Evolutionary conservation across 1,140 invertebrate genomes (phyloP).

Genomic region (Drosophila trapezifrons): DNA sequence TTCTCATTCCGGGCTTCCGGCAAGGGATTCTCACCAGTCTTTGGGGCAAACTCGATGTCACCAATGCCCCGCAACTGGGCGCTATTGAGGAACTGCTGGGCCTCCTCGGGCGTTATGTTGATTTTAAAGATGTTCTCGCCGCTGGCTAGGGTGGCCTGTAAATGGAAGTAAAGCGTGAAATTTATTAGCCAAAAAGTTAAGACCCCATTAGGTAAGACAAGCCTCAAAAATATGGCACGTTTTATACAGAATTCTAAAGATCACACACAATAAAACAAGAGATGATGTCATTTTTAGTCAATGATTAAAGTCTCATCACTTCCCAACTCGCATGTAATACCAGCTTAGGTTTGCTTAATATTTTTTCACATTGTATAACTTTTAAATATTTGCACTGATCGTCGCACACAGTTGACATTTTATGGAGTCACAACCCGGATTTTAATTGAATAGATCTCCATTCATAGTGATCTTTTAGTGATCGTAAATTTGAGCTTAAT

Average conservation of each 20-base stretch:
- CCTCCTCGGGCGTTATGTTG: conserved; percentile 87
- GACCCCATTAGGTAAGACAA: conserved; percentile 1
- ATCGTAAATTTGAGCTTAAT: conserved; percentile 38
- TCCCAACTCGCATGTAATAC: conserved; percentile 35
- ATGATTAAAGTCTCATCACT: conserved; percentile 21
- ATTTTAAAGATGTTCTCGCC: conserved; percentile 84
- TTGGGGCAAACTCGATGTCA: conserved; percentile 85
- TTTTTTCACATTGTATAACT: conserved; percentile 48
- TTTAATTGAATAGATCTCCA: conserved; percentile 42
- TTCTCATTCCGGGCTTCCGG: conserved; percentile 84
- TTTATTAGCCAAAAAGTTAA: neutral
- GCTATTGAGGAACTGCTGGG: conserved; percentile 85
- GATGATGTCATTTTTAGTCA: conserved; percentile 51
- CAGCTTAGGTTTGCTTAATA: conserved; percentile 17
- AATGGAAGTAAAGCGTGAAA: conserved; percentile 20
- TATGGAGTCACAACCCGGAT: conserved; percentile 48
- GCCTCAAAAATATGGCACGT: neutral
- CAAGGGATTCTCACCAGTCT: conserved; percentile 84
- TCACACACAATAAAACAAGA: conserved; percentile 10
- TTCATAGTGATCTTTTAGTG: conserved; percentile 11
- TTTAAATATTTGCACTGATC: conserved; percentile 35
- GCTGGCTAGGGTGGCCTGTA: conserved; percentile 58
- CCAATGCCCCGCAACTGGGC: conserved; percentile 72
- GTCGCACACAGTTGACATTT: conserved; percentile 44
- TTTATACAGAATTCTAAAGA: conserved; percentile 21